A percentile compares a stretch with the other conserved stretches of the same genome.
phyloP scores from a whole-genome alignment of 2,113 vertebrate species.

The Mastomys coucha region DNA sequence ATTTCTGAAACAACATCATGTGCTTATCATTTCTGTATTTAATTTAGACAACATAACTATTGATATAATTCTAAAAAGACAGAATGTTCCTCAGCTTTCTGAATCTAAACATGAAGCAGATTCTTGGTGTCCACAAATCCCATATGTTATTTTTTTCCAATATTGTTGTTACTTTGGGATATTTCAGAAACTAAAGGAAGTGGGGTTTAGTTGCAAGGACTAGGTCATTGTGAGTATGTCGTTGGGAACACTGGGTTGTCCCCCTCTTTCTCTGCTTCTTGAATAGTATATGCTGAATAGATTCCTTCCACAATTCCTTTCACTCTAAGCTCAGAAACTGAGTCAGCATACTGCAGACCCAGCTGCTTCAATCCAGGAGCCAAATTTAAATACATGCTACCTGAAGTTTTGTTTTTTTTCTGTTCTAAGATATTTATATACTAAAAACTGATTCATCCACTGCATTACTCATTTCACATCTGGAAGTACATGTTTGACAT shows the following conservation, averaged over 20 bases:
- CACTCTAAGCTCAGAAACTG: not conserved
- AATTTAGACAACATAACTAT: not conserved
- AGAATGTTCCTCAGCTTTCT: not conserved
- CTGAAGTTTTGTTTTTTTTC: not conserved
- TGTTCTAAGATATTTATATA: not conserved
- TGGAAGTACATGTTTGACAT: not conserved
- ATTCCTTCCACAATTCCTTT: not conserved
- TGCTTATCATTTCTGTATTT: not conserved
- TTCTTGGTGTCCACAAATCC: not conserved
- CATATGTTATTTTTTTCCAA: not conserved
- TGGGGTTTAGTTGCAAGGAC: not conserved
- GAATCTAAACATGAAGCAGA: not conserved
- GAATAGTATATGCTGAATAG: not conserved
- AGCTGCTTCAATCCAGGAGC: not conserved
- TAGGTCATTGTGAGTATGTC: not conserved
- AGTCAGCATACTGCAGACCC: not conserved
- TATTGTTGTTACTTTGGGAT: not conserved
- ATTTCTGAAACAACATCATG: not conserved
- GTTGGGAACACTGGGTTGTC: too few relatives aligned
- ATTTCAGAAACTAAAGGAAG: not conserved
- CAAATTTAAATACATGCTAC: not conserved
- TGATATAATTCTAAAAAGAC: not conserved
- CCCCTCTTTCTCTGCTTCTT: not conserved
- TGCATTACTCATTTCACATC: conserved; percentile 16
- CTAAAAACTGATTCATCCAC: not conserved